Percentiles rank a stretch among this genome's conserved stretches.
phyloP scores from a whole-genome alignment of 2,113 vertebrate genomes.

The Manacus vitellinus region DNA sequence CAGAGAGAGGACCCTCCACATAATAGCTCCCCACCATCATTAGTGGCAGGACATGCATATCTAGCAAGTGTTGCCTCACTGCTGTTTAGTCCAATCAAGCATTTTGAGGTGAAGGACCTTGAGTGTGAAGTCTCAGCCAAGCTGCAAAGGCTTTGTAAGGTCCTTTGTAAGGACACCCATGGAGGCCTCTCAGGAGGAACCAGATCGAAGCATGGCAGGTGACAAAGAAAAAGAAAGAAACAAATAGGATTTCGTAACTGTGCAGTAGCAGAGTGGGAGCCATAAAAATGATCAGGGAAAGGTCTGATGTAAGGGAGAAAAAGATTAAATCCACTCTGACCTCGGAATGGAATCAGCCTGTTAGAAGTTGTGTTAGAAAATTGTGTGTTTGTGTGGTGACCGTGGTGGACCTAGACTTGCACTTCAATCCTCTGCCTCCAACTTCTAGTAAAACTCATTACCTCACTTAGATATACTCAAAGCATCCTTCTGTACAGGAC shows the following conservation, averaged over 20 bases:
- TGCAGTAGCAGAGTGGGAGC: neutral
- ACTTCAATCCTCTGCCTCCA: neutral
- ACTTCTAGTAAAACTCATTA: neutral
- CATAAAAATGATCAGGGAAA: neutral
- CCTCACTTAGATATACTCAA: neutral
- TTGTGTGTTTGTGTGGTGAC: neutral
- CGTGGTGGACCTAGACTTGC: too few relatives aligned
- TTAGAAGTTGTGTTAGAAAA: neutral
- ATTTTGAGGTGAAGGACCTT: conserved; percentile 41
- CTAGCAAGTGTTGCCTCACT: neutral
- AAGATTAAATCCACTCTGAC: neutral
- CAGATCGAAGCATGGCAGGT: neutral
- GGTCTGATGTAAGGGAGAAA: neutral
- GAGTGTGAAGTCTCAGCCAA: neutral
- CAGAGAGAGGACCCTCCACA: conserved; percentile 12
- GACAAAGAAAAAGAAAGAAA: neutral
- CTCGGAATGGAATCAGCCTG: neutral
- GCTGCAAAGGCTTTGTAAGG: neutral
- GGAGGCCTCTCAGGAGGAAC: neutral
- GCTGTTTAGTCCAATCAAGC: neutral
- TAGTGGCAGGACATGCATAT: conserved; percentile 11
- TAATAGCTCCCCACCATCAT: conserved; percentile 22
- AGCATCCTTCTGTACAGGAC: neutral
- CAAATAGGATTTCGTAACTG: neutral
- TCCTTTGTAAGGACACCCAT: neutral